phyloP scores from a whole-genome alignment of 2,113 vertebrate species.

The Poecile atricapillus region DNA sequence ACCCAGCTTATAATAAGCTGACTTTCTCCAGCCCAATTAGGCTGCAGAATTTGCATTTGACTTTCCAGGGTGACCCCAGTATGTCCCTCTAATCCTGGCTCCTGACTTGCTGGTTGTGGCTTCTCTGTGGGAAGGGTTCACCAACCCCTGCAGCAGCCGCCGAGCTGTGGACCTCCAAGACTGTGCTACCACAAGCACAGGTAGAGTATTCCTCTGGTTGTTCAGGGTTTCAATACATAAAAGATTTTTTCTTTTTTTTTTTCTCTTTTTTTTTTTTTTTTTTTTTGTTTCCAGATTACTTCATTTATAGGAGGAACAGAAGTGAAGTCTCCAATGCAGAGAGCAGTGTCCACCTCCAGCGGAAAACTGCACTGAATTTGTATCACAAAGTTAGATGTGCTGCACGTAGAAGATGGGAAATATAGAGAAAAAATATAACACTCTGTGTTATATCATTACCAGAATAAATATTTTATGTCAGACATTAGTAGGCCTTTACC shows the following conservation, averaged over 20 bases:
- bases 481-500: neutral
- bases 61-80: neutral
- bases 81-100: neutral
- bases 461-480: neutral
- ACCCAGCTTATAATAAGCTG: neutral
- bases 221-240: neutral
- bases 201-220: neutral
- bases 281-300: neutral
- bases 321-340: accelerated
- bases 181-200: neutral
- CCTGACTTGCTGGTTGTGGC: neutral
- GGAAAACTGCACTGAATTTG: neutral
- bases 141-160: neutral
- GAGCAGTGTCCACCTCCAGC: accelerated
- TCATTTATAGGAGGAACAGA: neutral
- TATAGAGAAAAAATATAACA: neutral
- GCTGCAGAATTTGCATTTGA: neutral
- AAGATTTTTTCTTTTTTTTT: neutral
- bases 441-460: neutral
- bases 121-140: neutral
- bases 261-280: neutral
- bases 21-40: neutral
- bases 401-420: neutral
- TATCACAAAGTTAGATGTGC: neutral
- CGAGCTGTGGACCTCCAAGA: neutral